Conservation (phyloP, 2,797 vertebrate species). For the Gobionotothen gibberifrons region DNA sequence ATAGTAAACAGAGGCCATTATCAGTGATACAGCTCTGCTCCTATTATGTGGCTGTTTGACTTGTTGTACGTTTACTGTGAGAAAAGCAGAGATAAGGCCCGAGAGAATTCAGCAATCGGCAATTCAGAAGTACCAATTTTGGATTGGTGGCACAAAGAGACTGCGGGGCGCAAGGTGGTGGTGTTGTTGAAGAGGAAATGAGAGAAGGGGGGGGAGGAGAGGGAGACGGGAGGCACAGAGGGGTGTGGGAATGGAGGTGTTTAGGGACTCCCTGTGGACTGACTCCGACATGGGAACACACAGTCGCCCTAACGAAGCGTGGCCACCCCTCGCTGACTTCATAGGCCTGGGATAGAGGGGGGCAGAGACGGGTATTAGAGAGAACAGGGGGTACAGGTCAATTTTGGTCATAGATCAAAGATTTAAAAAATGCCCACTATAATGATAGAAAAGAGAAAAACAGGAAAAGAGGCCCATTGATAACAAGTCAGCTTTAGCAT, state of each 20-base stretch:
- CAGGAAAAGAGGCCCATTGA: background rate
- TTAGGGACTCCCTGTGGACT: conserved; percentile 68
- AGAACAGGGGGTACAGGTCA: conserved; percentile 3
- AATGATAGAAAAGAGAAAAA: background rate
- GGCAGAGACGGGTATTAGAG: conserved; percentile 12
- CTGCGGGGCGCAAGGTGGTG: conserved; percentile 15
- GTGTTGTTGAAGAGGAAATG: conserved; percentile 24
- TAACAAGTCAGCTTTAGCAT: background rate
- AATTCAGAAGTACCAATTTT: conserved; percentile 37
- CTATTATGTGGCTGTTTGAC: conserved; percentile 67
- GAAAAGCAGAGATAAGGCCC: conserved; percentile 74
- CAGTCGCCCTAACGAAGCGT: conserved; percentile 64
- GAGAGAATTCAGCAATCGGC: conserved; percentile 41
- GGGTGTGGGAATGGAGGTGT: conserved; percentile 77
- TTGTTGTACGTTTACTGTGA: conserved; percentile 72
- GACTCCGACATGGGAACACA: conserved; percentile 72
- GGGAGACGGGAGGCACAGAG: conserved; percentile 21
- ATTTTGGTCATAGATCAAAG: conserved; percentile 14
- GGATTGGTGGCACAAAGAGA: conserved; percentile 24
- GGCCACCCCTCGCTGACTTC: conserved; percentile 63
- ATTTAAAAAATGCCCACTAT: background rate
- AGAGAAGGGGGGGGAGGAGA: conserved; percentile 16
- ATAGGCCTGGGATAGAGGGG: conserved; percentile 25
- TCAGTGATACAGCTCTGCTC: conserved; percentile 65
- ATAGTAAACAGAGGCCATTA: conserved; percentile 68